A percentile compares a stretch with the other conserved stretches of the same genome.
These are phyloP conservation scores for Hoplias malabaricus DNA, from an alignment of 2,113 vertebrate species.

Conservation along the genomic window DNA sequence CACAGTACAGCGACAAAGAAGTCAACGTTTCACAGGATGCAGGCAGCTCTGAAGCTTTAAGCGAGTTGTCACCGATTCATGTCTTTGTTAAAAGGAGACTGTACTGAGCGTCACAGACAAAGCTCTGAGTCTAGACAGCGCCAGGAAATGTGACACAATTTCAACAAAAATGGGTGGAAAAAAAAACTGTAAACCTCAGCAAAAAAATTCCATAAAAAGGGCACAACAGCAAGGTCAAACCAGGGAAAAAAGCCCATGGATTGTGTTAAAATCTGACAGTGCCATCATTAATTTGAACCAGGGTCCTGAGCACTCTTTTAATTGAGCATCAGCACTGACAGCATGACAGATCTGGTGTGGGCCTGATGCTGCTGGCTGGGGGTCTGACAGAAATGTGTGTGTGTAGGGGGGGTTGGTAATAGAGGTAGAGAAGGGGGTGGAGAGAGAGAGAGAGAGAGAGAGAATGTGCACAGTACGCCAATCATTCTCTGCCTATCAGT, in stretches of 20 bases:
- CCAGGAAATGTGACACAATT: background rate
- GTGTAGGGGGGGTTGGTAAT: slow-evolving; percentile 24
- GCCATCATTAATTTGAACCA: slow-evolving; percentile 60
- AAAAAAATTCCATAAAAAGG: slow-evolving; percentile 34
- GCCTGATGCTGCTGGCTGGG: slow-evolving; percentile 49
- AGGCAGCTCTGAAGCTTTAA: slow-evolving; percentile 29
- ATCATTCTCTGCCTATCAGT: slow-evolving; percentile 57
- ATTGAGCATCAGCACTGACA: slow-evolving; percentile 58
- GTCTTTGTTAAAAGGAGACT: slow-evolving; percentile 21
- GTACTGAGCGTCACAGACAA: slow-evolving; percentile 17
- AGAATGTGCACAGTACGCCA: slow-evolving; percentile 42
- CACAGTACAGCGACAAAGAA: slow-evolving; percentile 38
- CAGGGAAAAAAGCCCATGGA: slow-evolving; percentile 39
- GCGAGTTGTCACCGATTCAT: slow-evolving; percentile 21
- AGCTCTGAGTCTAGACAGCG: slow-evolving; percentile 3
- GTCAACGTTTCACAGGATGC: background rate
- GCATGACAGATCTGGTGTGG: slow-evolving; percentile 52
- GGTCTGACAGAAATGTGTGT: slow-evolving; percentile 50
- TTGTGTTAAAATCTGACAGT: slow-evolving; percentile 35
- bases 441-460: slow-evolving; percentile 16
- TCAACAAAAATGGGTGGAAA: background rate
- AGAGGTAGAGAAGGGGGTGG: slow-evolving; percentile 39
- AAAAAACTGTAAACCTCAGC: slow-evolving; percentile 23
- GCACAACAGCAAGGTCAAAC: slow-evolving; percentile 51
- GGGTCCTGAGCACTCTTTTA: slow-evolving; percentile 50